These are phyloP conservation scores for Callithrix jacchus DNA, from an alignment of 2,113 vertebrate species.

Conservation along the genomic window DNA sequence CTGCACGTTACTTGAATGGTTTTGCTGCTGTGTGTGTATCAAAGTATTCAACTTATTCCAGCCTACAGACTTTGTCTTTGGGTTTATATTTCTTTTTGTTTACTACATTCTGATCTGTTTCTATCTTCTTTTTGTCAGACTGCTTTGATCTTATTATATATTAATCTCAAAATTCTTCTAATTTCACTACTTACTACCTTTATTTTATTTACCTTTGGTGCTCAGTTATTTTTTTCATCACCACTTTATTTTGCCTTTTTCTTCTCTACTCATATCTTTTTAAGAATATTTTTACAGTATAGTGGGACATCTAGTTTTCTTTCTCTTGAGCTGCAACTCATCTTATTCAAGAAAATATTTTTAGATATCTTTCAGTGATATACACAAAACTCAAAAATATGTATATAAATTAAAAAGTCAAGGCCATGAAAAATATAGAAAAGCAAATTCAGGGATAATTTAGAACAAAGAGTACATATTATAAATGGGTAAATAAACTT, in stretches of 20 bases:
- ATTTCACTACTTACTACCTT: not conserved
- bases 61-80: not conserved
- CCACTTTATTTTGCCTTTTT: not conserved
- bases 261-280: not conserved
- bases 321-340: not conserved
- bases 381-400: not conserved
- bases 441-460: not conserved
- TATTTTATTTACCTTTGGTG: not conserved
- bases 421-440: not conserved
- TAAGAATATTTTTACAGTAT: not conserved
- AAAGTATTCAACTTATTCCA: not conserved
- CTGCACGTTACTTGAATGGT: not conserved
- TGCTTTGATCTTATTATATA: not conserved
- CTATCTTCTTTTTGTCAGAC: not conserved
- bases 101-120: not conserved
- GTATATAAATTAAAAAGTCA: not conserved
- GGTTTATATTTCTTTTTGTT: not conserved
- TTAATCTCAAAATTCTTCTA: not conserved
- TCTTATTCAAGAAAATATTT: not conserved
- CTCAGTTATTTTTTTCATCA: slow-evolving; percentile 1
- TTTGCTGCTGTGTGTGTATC: not conserved
- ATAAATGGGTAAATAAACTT: not conserved
- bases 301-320: not conserved
- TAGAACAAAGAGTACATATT: not conserved
- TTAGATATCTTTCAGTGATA: not conserved